phyloP scores from a whole-genome alignment of 2,888 invertebrate genomes.

The Lepidochitona cinerea region DNA sequence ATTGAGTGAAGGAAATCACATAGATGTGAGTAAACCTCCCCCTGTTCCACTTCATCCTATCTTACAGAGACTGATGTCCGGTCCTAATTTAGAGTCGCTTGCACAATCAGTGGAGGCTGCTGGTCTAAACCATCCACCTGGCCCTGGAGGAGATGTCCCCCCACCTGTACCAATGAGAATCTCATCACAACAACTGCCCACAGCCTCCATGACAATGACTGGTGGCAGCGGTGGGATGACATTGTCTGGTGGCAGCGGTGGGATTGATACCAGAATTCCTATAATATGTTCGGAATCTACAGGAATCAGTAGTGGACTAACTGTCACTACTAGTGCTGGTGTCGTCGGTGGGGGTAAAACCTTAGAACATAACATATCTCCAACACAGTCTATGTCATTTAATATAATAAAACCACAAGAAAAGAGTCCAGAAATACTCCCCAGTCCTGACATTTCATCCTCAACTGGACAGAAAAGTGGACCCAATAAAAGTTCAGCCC shows the following conservation, averaged over 20 bases:
- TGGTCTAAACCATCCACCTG: not conserved
- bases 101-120: not conserved
- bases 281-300: too few relatives aligned
- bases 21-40: not conserved
- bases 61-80: slow-evolving; percentile 85
- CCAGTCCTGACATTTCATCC: not conserved
- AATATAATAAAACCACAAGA: not conserved
- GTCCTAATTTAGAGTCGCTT: slow-evolving; percentile 84
- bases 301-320: too few relatives aligned
- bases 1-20: slow-evolving; percentile 13
- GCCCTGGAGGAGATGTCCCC: not conserved
- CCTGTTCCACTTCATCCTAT: slow-evolving; percentile 61
- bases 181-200: not conserved
- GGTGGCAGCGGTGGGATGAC: slow-evolving; percentile 24
- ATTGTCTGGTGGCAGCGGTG: not conserved
- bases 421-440: not conserved
- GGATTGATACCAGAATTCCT: too few relatives aligned
- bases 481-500: not conserved
- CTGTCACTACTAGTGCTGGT: too few relatives aligned
- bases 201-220: not conserved
- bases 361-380: too few relatives aligned
- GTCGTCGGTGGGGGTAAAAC: too few relatives aligned
- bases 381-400: not conserved
- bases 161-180: not conserved
- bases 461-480: not conserved